Base-by-base conservation (phyloP, 2,797 vertebrate species). In the Staurois parvus region DNA sequence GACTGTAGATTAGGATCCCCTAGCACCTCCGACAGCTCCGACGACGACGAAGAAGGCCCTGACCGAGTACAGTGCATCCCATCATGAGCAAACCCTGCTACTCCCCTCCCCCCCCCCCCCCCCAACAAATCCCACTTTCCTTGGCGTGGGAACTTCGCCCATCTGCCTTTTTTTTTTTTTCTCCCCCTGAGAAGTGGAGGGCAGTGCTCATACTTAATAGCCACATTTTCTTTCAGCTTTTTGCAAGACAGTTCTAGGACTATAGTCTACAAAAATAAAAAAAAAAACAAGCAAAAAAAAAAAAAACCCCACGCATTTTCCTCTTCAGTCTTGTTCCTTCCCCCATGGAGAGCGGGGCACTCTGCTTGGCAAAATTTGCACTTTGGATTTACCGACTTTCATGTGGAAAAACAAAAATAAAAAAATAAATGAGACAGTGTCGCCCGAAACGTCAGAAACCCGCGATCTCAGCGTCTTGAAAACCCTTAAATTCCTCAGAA, bases 51-150 rank as follows among this genome's bases (percentile, higher is more conserved):
- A 24, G 96, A 96, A 75, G 97, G 96, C 59, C 96, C 97, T 1
- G 97, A 98, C 88, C 96, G 97, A 10, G 96, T 98, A 89, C 97
- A 99, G 92, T 99, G 97, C 94, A 98, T 99, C 97, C 97, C 97
- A 8, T 98, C 97, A 81, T 98, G 97, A 98, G 95, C 62, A 32
- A 0, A n/a, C n/a, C 26, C 72, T 10, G 34, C 64, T 40, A 8
- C 17, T 32, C 21, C 15, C 45, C 11, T 24, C 19, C 5, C 10
- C n/a, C n/a, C 21, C 15, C 45, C 11, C 29, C 19, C 29, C 29
- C 8, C 48, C 59, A 37, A 21, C 28, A 12, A 52, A 4, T 40
- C 21, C 42, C 52, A 52, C 59, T n/a, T 64, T 26, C n/a, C 66
- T 42, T 28, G n/a, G 52, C 52, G 69, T 64, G 79, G 79, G 69